A percentile compares a stretch with the other conserved stretches of the same genome.
Evolutionary conservation across 2,113 vertebrate species (phyloP).

Genomic region (Hippolais icterina): DNA sequence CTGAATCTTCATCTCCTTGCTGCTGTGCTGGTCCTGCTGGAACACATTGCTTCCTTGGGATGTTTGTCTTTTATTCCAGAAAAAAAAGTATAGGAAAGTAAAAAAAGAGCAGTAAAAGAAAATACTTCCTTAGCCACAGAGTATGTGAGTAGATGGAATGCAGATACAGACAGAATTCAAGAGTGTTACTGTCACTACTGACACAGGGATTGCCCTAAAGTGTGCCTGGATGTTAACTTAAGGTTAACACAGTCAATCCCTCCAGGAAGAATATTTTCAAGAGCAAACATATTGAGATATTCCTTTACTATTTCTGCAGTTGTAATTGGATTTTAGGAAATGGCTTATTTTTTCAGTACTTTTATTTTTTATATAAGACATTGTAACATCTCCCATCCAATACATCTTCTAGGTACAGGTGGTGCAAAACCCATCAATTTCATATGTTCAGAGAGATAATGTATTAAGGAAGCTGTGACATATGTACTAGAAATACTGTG

Average conservation of each 20-base stretch:
- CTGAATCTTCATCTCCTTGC: not conserved
- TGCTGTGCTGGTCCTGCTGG: not conserved
- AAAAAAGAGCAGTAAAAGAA: not conserved
- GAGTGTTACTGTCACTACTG: not conserved
- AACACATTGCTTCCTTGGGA: not conserved
- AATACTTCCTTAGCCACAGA: not conserved
- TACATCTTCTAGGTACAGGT: not conserved
- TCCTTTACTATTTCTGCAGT: not conserved
- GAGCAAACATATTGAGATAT: not conserved
- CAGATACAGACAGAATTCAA: not conserved
- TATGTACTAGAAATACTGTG: not conserved
- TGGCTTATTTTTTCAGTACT: not conserved
- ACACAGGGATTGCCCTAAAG: not conserved
- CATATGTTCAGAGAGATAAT: not conserved
- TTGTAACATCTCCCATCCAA: not conserved
- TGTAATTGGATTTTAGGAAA: not conserved
- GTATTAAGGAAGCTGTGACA: constrained; percentile 29
- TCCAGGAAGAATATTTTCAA: not conserved
- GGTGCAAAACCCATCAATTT: constrained; percentile 16
- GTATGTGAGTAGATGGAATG: not conserved
- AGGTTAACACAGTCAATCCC: not conserved
- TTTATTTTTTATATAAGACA: not conserved
- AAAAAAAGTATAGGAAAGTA: not conserved
- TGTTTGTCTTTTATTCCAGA: not conserved
- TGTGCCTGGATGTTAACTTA: not conserved